phyloP scores from a whole-genome alignment of 1,140 invertebrate species.

The Caenorhabditis elegans region DNA sequence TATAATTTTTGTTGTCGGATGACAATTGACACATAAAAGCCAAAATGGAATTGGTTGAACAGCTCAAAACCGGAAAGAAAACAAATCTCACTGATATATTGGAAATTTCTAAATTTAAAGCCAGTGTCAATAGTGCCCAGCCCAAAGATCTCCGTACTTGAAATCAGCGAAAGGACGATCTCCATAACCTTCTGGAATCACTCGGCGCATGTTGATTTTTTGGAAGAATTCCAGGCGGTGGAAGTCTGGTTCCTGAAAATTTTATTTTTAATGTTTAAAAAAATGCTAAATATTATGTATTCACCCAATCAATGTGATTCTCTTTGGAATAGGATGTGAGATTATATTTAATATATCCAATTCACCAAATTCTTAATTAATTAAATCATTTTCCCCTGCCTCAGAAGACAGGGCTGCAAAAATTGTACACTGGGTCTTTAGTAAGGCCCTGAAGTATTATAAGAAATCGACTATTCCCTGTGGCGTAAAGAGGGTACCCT shows the following conservation, averaged over 20 bases:
- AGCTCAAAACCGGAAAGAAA: neutral
- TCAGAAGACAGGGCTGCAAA: neutral
- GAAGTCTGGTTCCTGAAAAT: constrained; percentile 69
- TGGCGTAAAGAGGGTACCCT: neutral
- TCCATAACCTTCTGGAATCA: constrained; percentile 63
- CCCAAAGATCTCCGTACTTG: constrained; percentile 63
- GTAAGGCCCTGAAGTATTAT: neutral
- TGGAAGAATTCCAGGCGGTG: constrained; percentile 59
- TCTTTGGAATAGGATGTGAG: too few species aligned
- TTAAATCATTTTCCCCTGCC: neutral
- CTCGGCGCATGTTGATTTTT: constrained; percentile 48
- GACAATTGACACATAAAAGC: neutral
- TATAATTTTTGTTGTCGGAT: neutral
- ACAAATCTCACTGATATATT: neutral
- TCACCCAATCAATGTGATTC: too few species aligned
- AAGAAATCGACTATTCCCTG: neutral
- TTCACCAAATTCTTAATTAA: too few species aligned
- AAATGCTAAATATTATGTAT: too few species aligned
- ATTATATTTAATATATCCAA: too few species aligned
- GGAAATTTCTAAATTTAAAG: neutral
- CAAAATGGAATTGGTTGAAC: neutral
- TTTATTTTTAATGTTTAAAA: neutral
- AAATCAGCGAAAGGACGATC: constrained; percentile 56
- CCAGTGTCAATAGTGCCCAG: constrained; percentile 15
- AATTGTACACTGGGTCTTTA: constrained; percentile 8